These are phyloP conservation scores for Alectoris magna DNA, from an alignment of 2,797 vertebrate genomes.

Conservation along the genomic window DNA sequence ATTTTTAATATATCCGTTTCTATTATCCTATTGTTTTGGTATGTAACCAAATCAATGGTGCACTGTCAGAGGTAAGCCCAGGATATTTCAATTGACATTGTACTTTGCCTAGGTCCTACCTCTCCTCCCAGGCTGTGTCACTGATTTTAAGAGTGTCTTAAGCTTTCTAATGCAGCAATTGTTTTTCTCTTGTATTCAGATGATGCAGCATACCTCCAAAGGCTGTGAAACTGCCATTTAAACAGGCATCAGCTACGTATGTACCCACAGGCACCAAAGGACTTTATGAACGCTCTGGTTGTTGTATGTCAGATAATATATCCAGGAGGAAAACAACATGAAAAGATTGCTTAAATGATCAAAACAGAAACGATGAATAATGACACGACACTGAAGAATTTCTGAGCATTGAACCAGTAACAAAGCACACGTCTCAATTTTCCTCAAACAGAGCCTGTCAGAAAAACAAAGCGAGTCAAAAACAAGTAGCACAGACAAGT, in stretches of 20 bases:
- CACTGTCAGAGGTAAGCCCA: not conserved
- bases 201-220: not conserved
- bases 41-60: not conserved
- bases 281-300: conserved; percentile 9
- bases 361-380: conserved; percentile 46
- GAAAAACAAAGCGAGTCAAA: conserved; percentile 35
- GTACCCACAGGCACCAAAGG: conserved; percentile 21
- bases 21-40: not conserved
- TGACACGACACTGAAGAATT: conserved; percentile 15
- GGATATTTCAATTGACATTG: not conserved
- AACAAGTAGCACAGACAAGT: not conserved
- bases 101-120: not conserved
- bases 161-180: not conserved
- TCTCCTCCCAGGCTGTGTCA: not conserved
- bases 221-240: conserved; percentile 42
- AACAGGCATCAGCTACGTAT: not conserved
- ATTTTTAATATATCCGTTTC: not conserved
- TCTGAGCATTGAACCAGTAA: conserved; percentile 23
- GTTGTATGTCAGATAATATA: conserved; percentile 43
- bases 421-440: conserved; percentile 28
- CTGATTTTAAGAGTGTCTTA: not conserved
- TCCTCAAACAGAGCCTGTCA: conserved; percentile 35
- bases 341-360: conserved; percentile 62
- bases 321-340: conserved; percentile 30
- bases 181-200: not conserved